Percentiles rank a stretch among this genome's conserved stretches.
These are phyloP conservation scores for Harpagifer antarcticus DNA, from an alignment of 2,797 vertebrate genomes.

Conservation along the genomic window DNA sequence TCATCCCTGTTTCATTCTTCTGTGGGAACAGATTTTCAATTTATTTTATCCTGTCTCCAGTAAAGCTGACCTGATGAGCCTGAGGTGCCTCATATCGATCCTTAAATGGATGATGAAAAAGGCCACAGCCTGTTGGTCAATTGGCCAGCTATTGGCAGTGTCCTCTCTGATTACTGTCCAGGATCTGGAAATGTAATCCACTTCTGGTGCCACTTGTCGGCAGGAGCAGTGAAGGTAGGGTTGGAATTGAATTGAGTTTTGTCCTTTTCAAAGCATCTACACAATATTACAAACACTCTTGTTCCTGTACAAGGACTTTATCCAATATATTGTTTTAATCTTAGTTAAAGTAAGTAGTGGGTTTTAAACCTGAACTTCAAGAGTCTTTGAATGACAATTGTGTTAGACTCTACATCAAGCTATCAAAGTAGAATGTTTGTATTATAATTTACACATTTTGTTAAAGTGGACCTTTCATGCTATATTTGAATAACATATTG, in stretches of 20 bases:
- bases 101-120: conserved; percentile 82
- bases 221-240: conserved; percentile 26
- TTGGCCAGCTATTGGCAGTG: conserved; percentile 62
- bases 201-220: conserved; percentile 63
- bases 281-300: conserved; percentile 16
- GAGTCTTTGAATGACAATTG: neutral
- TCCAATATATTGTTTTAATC: neutral
- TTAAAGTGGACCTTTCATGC: too few species aligned
- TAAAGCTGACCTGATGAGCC: conserved; percentile 72
- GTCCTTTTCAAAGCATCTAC: conserved; percentile 30
- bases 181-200: conserved; percentile 59
- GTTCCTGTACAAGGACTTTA: neutral
- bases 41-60: conserved; percentile 64
- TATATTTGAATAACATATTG: too few species aligned
- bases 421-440: neutral
- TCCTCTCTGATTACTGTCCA: conserved; percentile 59
- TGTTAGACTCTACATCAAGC: neutral
- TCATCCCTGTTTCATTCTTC: conserved; percentile 40
- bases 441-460: neutral
- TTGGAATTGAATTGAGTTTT: conserved; percentile 27
- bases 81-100: conserved; percentile 74
- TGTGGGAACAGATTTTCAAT: conserved; percentile 50
- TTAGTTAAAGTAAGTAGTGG: neutral
- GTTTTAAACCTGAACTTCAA: neutral
- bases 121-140: conserved; percentile 61